Base-by-base conservation (phyloP, 2,113 vertebrate genomes). In the Xenotilapia caudafasciata region DNA sequence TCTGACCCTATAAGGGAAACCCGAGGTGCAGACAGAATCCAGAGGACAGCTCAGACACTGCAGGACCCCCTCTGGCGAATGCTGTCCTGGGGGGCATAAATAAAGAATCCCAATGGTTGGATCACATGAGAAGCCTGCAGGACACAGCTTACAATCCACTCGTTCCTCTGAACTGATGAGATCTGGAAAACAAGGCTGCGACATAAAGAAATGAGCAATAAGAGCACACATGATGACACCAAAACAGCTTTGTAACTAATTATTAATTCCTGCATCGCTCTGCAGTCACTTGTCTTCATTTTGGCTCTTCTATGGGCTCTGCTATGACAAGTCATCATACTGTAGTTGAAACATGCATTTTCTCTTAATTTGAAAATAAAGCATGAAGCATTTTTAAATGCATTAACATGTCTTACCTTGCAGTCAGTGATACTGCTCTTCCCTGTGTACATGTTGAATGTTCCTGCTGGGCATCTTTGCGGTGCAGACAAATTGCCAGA, bases 81-180 rank as follows among this genome's bases (percentile, higher is more conserved):
- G 95, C 42, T 94, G 95, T 5, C 97, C 97, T 4, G 96, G 93
- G 13, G 83, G 85, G 31, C 97, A 98, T 53, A 95, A 91, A 77
- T 85, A 94, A 17, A 96, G 92, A 6, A 55, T 80, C 6, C 96
- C 97, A 2, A 53, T 92, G 33, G 0, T 68, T 0, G 92, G 91
- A 38, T 97, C 92, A 56, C 97, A 98, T 1, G 96, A 95, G 33
- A 95, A 97, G 11, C 98, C 98, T n/a, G 95, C 83, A 5, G 97
- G 97, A 89, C 97, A 98, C 0, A 96, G 90, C 4, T 90, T 92
- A 83, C 97, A 98, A 79, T 95, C 95, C 5, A 94, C 93, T 86
- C 96, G 82, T 13, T 96, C 97, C 70, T 96, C 96, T 23, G 96
- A 92, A 84, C 96, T 97, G 54, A 98, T 93, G 38, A 95, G 94